Percentiles rank a stretch among this genome's conserved stretches.
phyloP scores from a whole-genome alignment of 2,888 invertebrate genomes.

The Lycophotia porphyrea region DNA sequence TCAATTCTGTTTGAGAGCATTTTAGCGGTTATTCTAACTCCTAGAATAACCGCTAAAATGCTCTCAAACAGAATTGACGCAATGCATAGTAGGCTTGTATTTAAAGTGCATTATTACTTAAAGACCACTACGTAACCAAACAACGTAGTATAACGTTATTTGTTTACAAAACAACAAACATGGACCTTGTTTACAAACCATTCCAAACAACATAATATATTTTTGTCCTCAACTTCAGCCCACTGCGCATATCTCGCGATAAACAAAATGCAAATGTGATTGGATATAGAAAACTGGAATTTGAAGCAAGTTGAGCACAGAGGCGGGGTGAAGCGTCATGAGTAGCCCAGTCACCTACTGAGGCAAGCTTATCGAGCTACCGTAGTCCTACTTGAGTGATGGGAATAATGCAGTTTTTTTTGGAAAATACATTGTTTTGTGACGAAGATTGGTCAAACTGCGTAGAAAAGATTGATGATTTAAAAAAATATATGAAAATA shows the following conservation, averaged over 20 bases:
- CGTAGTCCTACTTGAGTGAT: neutral
- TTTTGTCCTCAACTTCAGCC: slow-evolving; percentile 61
- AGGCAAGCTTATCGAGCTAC: neutral
- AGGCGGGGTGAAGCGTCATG: slow-evolving; percentile 85
- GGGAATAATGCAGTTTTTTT: neutral
- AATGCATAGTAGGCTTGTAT: neutral
- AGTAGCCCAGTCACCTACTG: slow-evolving; percentile 25
- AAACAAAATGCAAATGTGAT: slow-evolving; percentile 85
- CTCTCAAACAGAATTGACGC: no score
- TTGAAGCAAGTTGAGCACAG: slow-evolving; percentile 76
- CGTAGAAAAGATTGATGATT: no score
- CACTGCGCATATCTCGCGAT: slow-evolving; percentile 71
- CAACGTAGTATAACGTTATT: slow-evolving; percentile 3
- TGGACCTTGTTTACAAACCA: slow-evolving; percentile 39
- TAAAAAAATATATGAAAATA: no score
- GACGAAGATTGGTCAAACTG: no score
- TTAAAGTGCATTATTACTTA: neutral
- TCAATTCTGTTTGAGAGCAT: no score
- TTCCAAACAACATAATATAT: slow-evolving; percentile 6
- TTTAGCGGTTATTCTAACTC: no score
- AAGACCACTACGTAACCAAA: neutral
- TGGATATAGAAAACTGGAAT: slow-evolving; percentile 77
- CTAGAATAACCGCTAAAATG: no score
- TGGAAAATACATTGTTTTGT: no score
- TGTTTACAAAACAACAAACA: slow-evolving; percentile 43